These are phyloP conservation scores for Coreius guichenoti DNA, from an alignment of 2,797 vertebrate genomes.

Conservation along the genomic window DNA sequence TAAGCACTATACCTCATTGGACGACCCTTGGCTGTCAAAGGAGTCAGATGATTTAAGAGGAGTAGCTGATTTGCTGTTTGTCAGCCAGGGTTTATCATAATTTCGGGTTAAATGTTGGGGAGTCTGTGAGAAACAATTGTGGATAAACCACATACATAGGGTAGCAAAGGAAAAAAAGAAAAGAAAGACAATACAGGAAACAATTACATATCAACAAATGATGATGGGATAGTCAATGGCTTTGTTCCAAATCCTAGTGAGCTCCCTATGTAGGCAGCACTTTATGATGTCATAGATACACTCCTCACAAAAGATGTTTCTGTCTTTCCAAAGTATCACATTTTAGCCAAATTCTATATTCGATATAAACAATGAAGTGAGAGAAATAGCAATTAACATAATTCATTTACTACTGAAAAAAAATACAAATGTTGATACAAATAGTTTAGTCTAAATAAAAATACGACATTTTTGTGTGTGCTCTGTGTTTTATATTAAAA, in stretches of 20 bases:
- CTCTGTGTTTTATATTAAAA: background rate
- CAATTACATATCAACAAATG: constrained; percentile 55
- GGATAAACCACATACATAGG: constrained; percentile 77
- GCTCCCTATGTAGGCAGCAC: background rate
- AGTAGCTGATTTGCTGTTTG: constrained; percentile 99
- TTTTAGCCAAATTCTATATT: background rate
- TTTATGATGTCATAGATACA: background rate
- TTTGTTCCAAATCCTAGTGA: constrained; percentile 10
- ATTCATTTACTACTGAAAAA: background rate
- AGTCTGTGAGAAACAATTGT: constrained; percentile 80
- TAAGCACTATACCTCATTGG: constrained; percentile 96
- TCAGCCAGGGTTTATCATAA: constrained; percentile 99
- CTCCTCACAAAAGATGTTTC: background rate
- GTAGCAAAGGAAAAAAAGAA: constrained; percentile 68
- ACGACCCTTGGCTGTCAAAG: constrained; percentile 92
- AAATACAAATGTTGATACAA: background rate
- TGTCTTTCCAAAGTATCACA: background rate
- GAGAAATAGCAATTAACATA: background rate
- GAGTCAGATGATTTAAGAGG: constrained; percentile 96
- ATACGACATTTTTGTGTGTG: background rate
- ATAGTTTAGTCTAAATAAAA: background rate
- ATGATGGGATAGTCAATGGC: constrained; percentile 49
- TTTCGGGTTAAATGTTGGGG: constrained; percentile 98
- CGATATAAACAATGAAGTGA: background rate
- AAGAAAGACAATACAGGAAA: constrained; percentile 43